Conservation (phyloP, 2,888 invertebrate species). For the Drosophila basisetae region DNA sequence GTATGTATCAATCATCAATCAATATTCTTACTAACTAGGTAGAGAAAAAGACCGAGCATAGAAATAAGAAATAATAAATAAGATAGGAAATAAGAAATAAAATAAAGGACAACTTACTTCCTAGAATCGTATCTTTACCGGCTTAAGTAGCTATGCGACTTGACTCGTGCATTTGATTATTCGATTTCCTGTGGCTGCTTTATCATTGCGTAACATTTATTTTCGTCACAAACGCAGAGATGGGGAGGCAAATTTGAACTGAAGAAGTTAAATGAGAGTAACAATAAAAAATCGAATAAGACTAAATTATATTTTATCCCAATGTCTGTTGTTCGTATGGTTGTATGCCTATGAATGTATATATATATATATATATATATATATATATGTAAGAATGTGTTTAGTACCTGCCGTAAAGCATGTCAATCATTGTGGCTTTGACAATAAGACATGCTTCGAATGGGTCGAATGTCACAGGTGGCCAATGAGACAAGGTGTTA, state of each 20-base stretch:
- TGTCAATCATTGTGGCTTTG: conserved; percentile 53
- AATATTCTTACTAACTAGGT: background rate
- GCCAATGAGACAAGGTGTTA: conserved; percentile 24
- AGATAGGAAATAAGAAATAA: background rate
- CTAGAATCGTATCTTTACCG: background rate
- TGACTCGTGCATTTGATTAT: background rate
- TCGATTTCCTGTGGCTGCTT: conserved; percentile 13
- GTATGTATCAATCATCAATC: conserved; percentile 4
- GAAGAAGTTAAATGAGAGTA: conserved; percentile 40
- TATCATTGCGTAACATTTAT: conserved; percentile 27
- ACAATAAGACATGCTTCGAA: conserved; percentile 27
- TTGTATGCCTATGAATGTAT: background rate
- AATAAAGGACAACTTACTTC: background rate
- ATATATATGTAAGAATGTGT: background rate
- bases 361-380: background rate
- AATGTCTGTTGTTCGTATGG: background rate
- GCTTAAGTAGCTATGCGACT: background rate
- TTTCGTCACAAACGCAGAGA: conserved; percentile 27
- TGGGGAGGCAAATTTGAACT: conserved; percentile 15
- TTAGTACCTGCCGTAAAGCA: conserved; percentile 17
- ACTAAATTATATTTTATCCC: conserved; percentile 49
- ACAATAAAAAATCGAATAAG: conserved; percentile 52
- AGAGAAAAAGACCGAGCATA: background rate
- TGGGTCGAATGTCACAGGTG: conserved; percentile 5
- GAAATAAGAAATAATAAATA: background rate